Evolutionary conservation across 2,113 vertebrate genomes (phyloP), one percentile per base, ranked within the genome.

Genomic region (Sardina pilchardus): DNA sequence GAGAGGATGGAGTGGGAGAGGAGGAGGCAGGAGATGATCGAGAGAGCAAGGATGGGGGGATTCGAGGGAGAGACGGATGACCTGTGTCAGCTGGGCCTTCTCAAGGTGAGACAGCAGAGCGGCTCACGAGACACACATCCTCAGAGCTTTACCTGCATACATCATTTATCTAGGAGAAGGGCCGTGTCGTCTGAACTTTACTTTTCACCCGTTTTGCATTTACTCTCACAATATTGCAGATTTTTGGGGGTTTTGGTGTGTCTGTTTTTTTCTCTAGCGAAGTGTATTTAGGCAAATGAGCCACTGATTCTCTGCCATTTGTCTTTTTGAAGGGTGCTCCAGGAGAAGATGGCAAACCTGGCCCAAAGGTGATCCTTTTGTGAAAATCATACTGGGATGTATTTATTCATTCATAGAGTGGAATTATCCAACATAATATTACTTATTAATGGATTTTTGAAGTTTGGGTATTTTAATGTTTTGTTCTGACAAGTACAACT

Each of bases 271-370:
- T 14, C 45, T 47, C 45, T 47, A 47, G 45, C 45, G 21, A 56
- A 6, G 16, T 63, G 59, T 63, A 63, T 10, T 63, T 2, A 9
- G 63, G 26, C n/a, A 30, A 26, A 67, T 67, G 63, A 30, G 34
- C 39, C 16, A 14, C 63, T 78, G 12, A 78, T 39, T 36, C 36
- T 16, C 30, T 36, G 30, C 80, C 26, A 24, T 5, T 59, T 26
- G 87, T 88, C 90, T 75, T 88, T 80, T 92, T 89, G 36, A 89
- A 95, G 96, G 96, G 97, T 0, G 93, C 95, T 17, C 95, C 91
- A 3, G 96, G 97, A 47, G 96, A 96, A 6, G 92, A 81, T 47
- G 95, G 95, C 83, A 53, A 87, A 34, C 86, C 89, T 34, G 97
- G 96, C 82, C 88, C 85, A 81, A 96, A 95, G 95, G 95, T 96